Conservation (phyloP, 2,888 invertebrate species). For the Exephanes ischioxanthus region DNA sequence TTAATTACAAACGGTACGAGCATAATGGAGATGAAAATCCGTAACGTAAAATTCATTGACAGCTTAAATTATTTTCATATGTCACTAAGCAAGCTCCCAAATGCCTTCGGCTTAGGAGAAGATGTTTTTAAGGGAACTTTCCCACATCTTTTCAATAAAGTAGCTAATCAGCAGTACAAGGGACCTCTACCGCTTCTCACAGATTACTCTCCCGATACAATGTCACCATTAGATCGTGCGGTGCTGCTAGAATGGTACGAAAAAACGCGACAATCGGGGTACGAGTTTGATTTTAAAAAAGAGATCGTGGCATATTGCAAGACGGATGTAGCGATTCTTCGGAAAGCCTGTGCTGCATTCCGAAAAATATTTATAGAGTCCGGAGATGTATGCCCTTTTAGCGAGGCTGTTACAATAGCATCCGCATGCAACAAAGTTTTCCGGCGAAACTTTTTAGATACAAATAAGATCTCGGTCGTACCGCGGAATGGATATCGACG, state of each 20-base stretch:
- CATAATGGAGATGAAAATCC: conserved; percentile 3
- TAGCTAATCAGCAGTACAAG: conserved; percentile 70
- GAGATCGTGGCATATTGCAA: too few species aligned
- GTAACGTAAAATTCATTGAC: conserved; percentile 67
- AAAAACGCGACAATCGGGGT: conserved; percentile 25
- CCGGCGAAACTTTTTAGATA: too few species aligned
- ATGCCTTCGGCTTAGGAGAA: conserved; percentile 72
- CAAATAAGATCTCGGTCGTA: too few species aligned
- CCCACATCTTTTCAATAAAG: conserved; percentile 73
- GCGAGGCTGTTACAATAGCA: too few species aligned
- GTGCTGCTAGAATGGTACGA: conserved; percentile 66
- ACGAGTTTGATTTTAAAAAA: conserved; percentile 73
- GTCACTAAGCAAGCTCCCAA: conserved; percentile 70
- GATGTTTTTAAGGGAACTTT: conserved; percentile 70
- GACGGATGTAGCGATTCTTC: too few species aligned
- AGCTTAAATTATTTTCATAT: conserved; percentile 75
- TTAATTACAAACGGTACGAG: background rate
- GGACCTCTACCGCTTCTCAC: conserved; percentile 68
- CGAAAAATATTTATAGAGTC: too few species aligned
- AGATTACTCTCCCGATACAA: conserved; percentile 69
- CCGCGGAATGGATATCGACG: too few species aligned
- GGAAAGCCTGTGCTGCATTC: too few species aligned
- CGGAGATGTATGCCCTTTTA: too few species aligned
- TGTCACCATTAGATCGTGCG: conserved; percentile 58
- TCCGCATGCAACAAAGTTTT: too few species aligned